Conservation (phyloP, 2,888 invertebrate species). For the Ligdia adustata region DNA sequence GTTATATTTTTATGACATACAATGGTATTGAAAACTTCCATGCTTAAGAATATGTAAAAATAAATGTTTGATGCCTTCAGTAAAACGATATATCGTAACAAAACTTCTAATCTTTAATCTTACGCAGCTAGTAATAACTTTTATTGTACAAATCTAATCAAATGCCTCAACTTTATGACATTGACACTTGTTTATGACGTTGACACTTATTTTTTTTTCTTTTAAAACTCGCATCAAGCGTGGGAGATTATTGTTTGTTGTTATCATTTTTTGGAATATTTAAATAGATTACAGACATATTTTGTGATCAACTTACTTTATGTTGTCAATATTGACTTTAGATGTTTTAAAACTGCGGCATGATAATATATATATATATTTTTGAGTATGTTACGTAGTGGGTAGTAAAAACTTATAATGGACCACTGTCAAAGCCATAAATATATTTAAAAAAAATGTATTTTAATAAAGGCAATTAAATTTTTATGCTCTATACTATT, state of each 20-base stretch:
- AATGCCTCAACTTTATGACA: conserved; percentile 10
- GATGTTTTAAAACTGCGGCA: conserved; percentile 7
- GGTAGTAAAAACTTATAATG: neutral
- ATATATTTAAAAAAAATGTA: too few relatives aligned
- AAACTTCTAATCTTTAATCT: conserved; percentile 6
- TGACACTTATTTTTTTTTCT: neutral
- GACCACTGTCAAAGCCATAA: neutral
- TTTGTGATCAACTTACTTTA: conserved; percentile 4
- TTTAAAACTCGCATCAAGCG: neutral
- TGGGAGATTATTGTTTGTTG: conserved; percentile 17
- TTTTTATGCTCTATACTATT: neutral
- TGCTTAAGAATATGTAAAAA: too few relatives aligned
- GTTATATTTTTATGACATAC: too few relatives aligned
- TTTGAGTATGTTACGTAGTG: neutral
- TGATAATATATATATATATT: too few relatives aligned
- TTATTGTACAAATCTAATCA: conserved; percentile 14
- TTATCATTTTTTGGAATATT: conserved; percentile 3
- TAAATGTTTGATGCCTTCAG: too few relatives aligned
- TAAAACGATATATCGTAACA: conserved; percentile 3
- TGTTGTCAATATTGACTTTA: conserved; percentile 6
- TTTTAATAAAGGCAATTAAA: neutral
- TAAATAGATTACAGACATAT: conserved; percentile 6
- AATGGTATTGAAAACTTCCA: too few relatives aligned
- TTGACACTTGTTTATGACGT: conserved; percentile 6
- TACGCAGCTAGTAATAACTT: conserved; percentile 3